phyloP scores from a whole-genome alignment of 2,888 invertebrate species.

The Hymenopus coronatus region DNA sequence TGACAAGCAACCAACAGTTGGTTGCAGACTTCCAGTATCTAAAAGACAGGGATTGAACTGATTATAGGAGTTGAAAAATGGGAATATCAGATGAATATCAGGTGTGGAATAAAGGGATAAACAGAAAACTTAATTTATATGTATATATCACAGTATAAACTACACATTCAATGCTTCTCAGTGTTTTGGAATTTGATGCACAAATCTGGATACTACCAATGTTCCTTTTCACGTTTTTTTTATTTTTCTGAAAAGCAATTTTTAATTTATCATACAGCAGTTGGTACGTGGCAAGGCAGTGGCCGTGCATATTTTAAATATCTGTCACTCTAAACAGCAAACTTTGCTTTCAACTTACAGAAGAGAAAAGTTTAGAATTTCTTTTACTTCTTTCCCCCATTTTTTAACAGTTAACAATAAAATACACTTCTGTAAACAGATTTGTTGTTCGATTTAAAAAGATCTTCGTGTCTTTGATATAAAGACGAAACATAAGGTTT shows the following conservation, averaged over 20 bases:
- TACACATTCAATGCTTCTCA: constrained; percentile 35
- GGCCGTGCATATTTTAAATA: constrained; percentile 26
- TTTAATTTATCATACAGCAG: constrained; percentile 23
- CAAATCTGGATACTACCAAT: background rate
- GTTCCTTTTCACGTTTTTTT: constrained; percentile 19
- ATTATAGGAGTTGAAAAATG: background rate
- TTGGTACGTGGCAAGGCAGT: constrained; percentile 28
- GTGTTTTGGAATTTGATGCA: background rate
- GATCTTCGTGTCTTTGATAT: background rate
- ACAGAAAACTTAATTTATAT: background rate
- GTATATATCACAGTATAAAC: background rate
- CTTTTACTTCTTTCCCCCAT: background rate
- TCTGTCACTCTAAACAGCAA: constrained; percentile 3
- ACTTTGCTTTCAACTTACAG: constrained; percentile 11
- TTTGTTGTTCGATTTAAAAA: background rate
- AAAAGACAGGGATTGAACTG: background rate
- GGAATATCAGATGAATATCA: background rate
- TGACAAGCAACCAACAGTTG: too few relatives aligned
- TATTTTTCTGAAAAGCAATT: constrained; percentile 30
- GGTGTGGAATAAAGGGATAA: background rate
- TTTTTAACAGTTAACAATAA: background rate
- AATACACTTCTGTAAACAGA: background rate
- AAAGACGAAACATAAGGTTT: background rate
- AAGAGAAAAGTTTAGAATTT: constrained; percentile 10
- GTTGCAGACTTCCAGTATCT: too few relatives aligned